Conservation (phyloP, 2,113 vertebrate genomes). For the Cephalopholis sonnerati region DNA sequence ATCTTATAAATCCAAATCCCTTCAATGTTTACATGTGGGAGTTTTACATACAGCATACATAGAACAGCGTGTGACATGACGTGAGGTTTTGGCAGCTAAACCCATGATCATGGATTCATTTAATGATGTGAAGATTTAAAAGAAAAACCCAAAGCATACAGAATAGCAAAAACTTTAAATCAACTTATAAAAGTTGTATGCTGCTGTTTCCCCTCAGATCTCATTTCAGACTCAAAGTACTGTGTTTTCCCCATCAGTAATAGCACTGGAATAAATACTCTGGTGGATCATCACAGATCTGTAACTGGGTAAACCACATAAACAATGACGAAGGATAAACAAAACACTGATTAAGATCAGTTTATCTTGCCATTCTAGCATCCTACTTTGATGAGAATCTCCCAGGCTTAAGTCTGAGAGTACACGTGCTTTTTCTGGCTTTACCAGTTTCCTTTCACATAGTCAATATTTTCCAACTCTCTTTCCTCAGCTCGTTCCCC, state of each 20-base stretch:
- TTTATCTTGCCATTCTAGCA: conserved; percentile 7
- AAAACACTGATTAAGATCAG: conserved; percentile 58
- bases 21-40: background rate
- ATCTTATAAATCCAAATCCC: no score
- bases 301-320: conserved; percentile 41
- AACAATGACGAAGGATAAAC: conserved; percentile 58
- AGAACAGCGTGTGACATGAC: background rate
- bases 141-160: background rate
- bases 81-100: background rate
- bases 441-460: conserved; percentile 27
- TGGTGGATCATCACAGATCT: conserved; percentile 41
- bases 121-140: background rate
- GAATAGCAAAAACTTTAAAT: background rate
- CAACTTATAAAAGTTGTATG: background rate
- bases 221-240: conserved; percentile 42
- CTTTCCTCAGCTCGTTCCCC: conserved; percentile 11
- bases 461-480: conserved; percentile 26
- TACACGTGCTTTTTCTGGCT: conserved; percentile 5
- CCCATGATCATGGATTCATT: background rate
- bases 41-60: background rate
- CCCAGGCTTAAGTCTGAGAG: conserved; percentile 17
- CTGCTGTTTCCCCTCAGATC: conserved; percentile 6
- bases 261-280: conserved; percentile 27
- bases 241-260: conserved; percentile 48
- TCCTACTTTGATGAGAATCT: conserved; percentile 46